Base-by-base conservation (phyloP, 2,797 vertebrate genomes). In the Trachurus trachurus region DNA sequence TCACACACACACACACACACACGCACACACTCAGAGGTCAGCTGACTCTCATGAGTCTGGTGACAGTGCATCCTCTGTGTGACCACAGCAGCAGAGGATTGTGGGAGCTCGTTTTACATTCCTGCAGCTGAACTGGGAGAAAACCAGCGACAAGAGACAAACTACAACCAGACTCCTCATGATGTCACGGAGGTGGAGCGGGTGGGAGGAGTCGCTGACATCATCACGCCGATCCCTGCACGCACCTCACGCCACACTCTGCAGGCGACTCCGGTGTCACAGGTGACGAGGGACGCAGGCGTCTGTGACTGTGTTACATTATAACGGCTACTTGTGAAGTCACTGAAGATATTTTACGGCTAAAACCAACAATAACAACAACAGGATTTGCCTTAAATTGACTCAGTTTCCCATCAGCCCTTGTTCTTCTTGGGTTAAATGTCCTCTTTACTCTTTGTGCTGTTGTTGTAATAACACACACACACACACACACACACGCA, bases 61-160 rank as follows among this genome's bases (percentile, higher is more conserved):
- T 81, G 83, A 94, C 94, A 94, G 90, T 73, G 83, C 64, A 4
- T 71, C 75, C 77, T 90, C 91, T 94, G 93, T 95, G 90, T 66
- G 37, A 59, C 39, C 45, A 26, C 56, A n/a, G 39, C 63, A 71
- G 68, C 75, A 74, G 66, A 79, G 76, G 72, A 82, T 89, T 80
- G 74, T 86, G 86, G 86, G 77, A 63, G 74, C 29, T 85, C 68
- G 66, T 74, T 70, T 66, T 60, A 40, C 53, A 86, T 87, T 81
- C 78, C 79, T 67, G 13, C 34, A 53, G 61, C 60, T 78, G 54
- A 63, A 65, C 62, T 58, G 65, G 57, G 75, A 70, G 63, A 16
- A 60, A 59, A 70, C 21, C 52, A 62, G 42, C 47, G 26, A n/a
- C n/a, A n/a, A 66, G 22, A 70, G 39, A 45, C 34, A 13, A 53